These are phyloP conservation scores for Lissocephala sabroskyi DNA, from an alignment of 2,888 invertebrate genomes.

Conservation along the genomic window DNA sequence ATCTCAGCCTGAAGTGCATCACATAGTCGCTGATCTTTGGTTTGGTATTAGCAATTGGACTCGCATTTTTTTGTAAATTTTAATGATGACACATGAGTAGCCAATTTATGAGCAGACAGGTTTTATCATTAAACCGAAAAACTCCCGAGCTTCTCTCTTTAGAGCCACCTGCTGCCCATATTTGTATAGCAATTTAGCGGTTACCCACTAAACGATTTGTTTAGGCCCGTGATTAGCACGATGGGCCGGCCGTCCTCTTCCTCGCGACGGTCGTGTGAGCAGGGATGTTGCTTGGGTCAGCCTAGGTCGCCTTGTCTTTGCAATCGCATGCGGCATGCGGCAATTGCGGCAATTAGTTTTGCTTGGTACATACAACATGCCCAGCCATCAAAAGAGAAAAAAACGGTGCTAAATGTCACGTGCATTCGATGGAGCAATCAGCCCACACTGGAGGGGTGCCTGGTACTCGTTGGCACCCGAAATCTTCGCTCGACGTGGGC, in stretches of 20 bases:
- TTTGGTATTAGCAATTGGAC: no score
- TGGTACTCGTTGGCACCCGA: slow-evolving; percentile 13
- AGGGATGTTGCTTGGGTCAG: no score
- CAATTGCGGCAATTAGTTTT: no score
- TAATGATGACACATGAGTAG: not conserved
- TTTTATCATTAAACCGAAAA: no score
- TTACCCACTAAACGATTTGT: slow-evolving; percentile 37
- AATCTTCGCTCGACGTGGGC: not conserved
- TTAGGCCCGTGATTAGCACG: slow-evolving; percentile 35
- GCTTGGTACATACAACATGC: no score
- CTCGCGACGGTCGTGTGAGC: not conserved
- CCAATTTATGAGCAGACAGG: not conserved
- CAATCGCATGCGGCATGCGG: no score
- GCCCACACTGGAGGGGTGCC: no score
- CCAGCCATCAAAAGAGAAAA: not conserved
- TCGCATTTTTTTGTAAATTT: not conserved
- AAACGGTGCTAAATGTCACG: slow-evolving; percentile 9
- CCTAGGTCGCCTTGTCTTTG: no score
- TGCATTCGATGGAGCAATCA: not conserved
- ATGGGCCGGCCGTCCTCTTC: not conserved
- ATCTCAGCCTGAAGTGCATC: no score
- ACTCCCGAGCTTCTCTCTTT: no score
- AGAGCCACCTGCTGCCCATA: slow-evolving; percentile 40
- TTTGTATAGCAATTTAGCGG: slow-evolving; percentile 40
- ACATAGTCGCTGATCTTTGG: no score